Conservation (phyloP, 2,797 vertebrate genomes). For the Enteromius afrohamiltoni region DNA sequence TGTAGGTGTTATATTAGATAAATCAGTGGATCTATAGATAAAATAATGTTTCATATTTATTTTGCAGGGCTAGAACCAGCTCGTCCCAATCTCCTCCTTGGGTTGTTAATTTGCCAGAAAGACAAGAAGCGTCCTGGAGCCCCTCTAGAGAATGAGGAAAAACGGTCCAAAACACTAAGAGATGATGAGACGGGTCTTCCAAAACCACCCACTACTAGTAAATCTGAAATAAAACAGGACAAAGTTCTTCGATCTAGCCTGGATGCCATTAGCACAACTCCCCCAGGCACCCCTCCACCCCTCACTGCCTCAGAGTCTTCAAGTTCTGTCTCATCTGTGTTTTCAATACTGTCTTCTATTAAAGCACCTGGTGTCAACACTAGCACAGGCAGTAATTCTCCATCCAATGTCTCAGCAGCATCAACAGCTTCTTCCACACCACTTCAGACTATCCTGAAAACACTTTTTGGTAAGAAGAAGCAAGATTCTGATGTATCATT, state of each 20-base stretch:
- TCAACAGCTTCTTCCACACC: constrained; percentile 75
- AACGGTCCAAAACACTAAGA: constrained; percentile 82
- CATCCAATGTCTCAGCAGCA: constrained; percentile 62
- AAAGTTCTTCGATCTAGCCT: constrained; percentile 75
- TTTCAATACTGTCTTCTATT: constrained; percentile 81
- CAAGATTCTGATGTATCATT: constrained; percentile 82
- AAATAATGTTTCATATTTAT: constrained; percentile 5
- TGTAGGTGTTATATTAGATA: not conserved
- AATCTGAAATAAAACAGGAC: constrained; percentile 76
- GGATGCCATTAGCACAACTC: constrained; percentile 83
- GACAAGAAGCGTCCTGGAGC: constrained; percentile 82
- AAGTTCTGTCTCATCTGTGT: constrained; percentile 74
- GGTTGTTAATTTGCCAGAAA: constrained; percentile 95
- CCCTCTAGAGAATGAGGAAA: constrained; percentile 84
- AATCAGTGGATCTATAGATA: not conserved
- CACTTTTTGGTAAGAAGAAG: constrained; percentile 92
- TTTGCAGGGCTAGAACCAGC: constrained; percentile 91
- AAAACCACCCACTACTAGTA: constrained; percentile 66
- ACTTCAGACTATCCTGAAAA: constrained; percentile 94
- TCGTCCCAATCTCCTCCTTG: constrained; percentile 95
- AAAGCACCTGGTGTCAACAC: constrained; percentile 72
- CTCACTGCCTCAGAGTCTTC: constrained; percentile 73
- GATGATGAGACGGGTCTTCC: constrained; percentile 77
- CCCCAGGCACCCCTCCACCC: constrained; percentile 87
- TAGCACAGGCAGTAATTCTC: constrained; percentile 67